Evolutionary conservation across 2,797 vertebrate genomes (phyloP), one percentile per base, ranked within the genome.

Genomic region (Sebastiscus tertius): DNA sequence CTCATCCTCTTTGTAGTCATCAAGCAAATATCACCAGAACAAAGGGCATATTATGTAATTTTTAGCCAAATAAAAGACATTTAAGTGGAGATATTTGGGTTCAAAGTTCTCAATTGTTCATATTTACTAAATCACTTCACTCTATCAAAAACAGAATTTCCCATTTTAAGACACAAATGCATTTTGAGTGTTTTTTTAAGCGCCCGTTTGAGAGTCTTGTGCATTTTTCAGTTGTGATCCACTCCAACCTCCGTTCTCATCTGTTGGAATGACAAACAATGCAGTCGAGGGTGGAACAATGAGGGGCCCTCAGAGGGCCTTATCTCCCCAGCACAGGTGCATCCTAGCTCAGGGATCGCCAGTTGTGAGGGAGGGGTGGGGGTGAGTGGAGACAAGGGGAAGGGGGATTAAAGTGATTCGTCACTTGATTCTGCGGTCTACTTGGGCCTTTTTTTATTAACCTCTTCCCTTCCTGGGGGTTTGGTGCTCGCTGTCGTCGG

Each of bases 261-360:
- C 91, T 95, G 92, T 89, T 93, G 94, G 94, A 96, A 94, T 95
- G 95, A 95, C 95, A 95, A 95, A 96, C 95, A 96, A 95, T 95
- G 93, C 89, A 86, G 93, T 83, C 34, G 84, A 91, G 91, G 90
- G 87, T 86, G 91, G 94, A 95, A 96, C 95, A 96, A 96, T 96
- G 90, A 88, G 89, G 89, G 93, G 87, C 93, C 92, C 94, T 95
- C 92, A 83, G 91, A 88, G 92, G 85, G 90, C 93, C 95, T 96
- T 96, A 96, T 96, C 96, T 96, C 91, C 88, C 93, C 92, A 86
- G 93, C 93, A 95, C 96, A 96, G 96, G 95, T 96, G 95, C 95
- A 96, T 96, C 95, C 96, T 95, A 81, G 93, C 93, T 81, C 91
- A 72, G 93, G 95, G 93, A 93, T 94, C 90, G 80, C 91, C 88